Base-by-base conservation (phyloP, 2,797 vertebrate species). In the Chrosomus eos region DNA sequence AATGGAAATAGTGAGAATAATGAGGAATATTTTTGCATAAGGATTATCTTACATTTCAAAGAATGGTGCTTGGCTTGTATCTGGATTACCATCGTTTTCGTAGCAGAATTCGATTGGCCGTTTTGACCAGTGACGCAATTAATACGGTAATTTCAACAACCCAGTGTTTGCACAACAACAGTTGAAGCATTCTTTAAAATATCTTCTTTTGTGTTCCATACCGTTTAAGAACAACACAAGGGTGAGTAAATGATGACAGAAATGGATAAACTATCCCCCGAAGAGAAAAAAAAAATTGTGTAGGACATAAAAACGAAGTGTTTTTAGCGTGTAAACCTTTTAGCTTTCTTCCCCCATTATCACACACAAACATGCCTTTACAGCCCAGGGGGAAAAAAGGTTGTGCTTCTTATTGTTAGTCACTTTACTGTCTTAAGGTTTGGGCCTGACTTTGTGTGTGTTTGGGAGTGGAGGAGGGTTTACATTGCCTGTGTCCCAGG, bases 11-110 rank as follows among this genome's bases (percentile, higher is more conserved):
- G 64, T 81, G 70, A 85, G 36, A 77, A 68, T 60, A 60, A 66
- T 73, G 6, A 64, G 72, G 70, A 87, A 74, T 82, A 88, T 89
- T 89, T 88, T 90, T 90, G 85, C 86, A 88, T 87, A 88, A 79
- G 91, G 86, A 90, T 91, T 31, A 68, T 55, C 80, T 79, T 51
- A 86, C 90, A 89, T 90, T 91, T 91, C 90, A 74, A 83, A 86
- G 77, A 33, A 23, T 55, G 68, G 78, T 84, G 88, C 88, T 88
- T 84, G 70, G 81, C 77, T 81, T 64, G 40, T 85, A 67, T 81
- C 75, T 76, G 48, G 76, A 70, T 66, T 13, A 28, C n/a, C 43
- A 38, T 64, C 58, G 5, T 43, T 78, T 64, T 38, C 5, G 33
- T 53, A 66, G 33, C 83, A 68, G 51, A 86, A 66, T 84, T 79